Evolutionary conservation across 2,113 vertebrate genomes (phyloP), one percentile per base, ranked within the genome.

Genomic region (Thermophis baileyi): DNA sequence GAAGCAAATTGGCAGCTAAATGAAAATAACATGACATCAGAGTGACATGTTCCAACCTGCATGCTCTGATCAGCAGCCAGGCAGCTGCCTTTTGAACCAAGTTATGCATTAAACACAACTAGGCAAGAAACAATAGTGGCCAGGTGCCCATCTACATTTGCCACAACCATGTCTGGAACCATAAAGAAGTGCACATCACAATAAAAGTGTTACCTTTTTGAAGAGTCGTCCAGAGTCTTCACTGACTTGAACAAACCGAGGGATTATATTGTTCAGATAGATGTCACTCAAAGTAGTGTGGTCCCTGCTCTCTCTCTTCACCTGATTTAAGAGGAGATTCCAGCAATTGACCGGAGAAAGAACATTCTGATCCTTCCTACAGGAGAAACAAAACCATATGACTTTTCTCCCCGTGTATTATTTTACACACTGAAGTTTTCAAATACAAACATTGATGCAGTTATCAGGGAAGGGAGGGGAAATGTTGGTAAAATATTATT

Each of bases 211-310:
- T 97, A 99, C 99, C 99, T 99, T 99, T 97, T 99, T 99, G 97
- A 99, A 99, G 94, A 99, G 99, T 91, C 99, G 98, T 44, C 99
- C 99, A 2, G 99, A 99, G 93, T 99, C 99, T 96, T 99, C 99
- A 85, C 99, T 99, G 98, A 99, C 98, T 98, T 99, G 99, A 7
- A 98, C 98, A 0, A 99, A 99, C 93, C 99, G 99, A 0, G 99
- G 99, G 95, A 99, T 99, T 97, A 99, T 99, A 97, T 99, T 99
- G 97, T 99, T 99, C 98, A 99, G 98, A 98, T 99, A 99, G 97
- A 99, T 99, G 96, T 99, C 99, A 47, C 99, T 99, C 92, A 99
- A 97, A 0, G 99, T 99, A 95, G 99, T 99, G 9, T 99, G 99
- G 95, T 99, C 98, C 51, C 99, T 98, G 98, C 99, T 99, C 97